Percentiles rank a stretch among this genome's conserved stretches.
Conservation (phyloP, 2,888 invertebrate species). For the Parochlus steinenii region DNA sequence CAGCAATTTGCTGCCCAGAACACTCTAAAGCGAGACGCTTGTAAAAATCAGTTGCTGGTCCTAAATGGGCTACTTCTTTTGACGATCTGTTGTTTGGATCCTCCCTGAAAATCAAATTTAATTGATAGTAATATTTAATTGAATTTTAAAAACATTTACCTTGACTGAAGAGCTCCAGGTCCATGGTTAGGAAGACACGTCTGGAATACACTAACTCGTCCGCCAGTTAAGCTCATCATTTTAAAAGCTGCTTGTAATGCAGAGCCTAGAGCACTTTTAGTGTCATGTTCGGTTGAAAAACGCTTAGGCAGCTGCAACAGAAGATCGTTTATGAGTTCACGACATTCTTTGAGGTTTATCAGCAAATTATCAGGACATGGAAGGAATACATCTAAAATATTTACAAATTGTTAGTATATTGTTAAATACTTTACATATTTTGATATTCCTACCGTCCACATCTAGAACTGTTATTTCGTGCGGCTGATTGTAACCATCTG, state of each 20-base stretch:
- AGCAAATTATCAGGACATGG: slow-evolving; percentile 86
- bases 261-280: slow-evolving; percentile 76
- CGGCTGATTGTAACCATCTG: slow-evolving; percentile 64
- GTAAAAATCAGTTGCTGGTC: slow-evolving; percentile 95
- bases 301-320: slow-evolving; percentile 61
- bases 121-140: slow-evolving; percentile 1
- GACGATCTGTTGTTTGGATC: slow-evolving; percentile 71
- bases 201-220: slow-evolving; percentile 89
- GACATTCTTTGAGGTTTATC: slow-evolving; percentile 77
- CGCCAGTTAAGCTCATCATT: slow-evolving; percentile 82
- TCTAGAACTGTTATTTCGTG: slow-evolving; percentile 84
- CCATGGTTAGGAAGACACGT: slow-evolving; percentile 73
- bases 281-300: slow-evolving; percentile 48
- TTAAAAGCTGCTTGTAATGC: slow-evolving; percentile 86
- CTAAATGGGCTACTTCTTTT: slow-evolving; percentile 71
- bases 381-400: slow-evolving; percentile 65
- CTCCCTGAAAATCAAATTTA: slow-evolving; percentile 37
- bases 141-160: slow-evolving; percentile 26
- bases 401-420: slow-evolving; percentile 10
- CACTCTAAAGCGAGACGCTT: slow-evolving; percentile 92
- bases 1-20: slow-evolving; percentile 88
- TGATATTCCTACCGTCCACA: slow-evolving; percentile 53
- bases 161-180: slow-evolving; percentile 68
- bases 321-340: slow-evolving; percentile 57
- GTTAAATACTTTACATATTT: not conserved